Conservation (phyloP, 2,888 invertebrate genomes). For the Cabera pusaria region DNA sequence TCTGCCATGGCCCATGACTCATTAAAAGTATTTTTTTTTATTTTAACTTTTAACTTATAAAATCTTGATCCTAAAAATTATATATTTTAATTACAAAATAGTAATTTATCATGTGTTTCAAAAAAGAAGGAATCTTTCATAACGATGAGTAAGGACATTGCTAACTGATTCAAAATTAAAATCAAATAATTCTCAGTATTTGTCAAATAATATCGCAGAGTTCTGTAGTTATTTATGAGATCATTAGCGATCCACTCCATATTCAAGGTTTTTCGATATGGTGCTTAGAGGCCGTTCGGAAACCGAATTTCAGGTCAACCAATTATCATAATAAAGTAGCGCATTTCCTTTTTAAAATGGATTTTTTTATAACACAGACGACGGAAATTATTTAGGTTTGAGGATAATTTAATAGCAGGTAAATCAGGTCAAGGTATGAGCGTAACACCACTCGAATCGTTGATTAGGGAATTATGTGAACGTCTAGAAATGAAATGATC, state of each 20-base stretch:
- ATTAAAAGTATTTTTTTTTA: no score
- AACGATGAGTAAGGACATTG: no score
- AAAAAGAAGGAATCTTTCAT: no score
- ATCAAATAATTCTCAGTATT: constrained; percentile 13
- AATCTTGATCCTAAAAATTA: no score
- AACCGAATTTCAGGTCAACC: constrained; percentile 44
- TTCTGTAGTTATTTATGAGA: constrained; percentile 47
- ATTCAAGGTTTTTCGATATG: constrained; percentile 49
- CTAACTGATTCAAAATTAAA: no score
- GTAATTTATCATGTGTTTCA: no score
- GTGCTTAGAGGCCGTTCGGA: constrained; percentile 45
- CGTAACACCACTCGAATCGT: no score
- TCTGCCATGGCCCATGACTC: no score
- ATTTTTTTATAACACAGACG: constrained; percentile 42
- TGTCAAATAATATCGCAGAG: constrained; percentile 14
- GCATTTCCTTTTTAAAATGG: constrained; percentile 49
- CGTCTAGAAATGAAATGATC: no score
- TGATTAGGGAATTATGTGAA: no score
- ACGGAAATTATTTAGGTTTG: constrained; percentile 42
- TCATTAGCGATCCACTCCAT: constrained; percentile 49
- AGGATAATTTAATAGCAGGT: constrained; percentile 26
- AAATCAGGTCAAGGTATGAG: constrained; percentile 18
- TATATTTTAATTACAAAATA: no score
- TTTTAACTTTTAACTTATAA: no score
- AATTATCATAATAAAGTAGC: constrained; percentile 55